These are phyloP conservation scores for Ferrisia virgata DNA, from an alignment of 2,888 invertebrate genomes.

Conservation along the genomic window DNA sequence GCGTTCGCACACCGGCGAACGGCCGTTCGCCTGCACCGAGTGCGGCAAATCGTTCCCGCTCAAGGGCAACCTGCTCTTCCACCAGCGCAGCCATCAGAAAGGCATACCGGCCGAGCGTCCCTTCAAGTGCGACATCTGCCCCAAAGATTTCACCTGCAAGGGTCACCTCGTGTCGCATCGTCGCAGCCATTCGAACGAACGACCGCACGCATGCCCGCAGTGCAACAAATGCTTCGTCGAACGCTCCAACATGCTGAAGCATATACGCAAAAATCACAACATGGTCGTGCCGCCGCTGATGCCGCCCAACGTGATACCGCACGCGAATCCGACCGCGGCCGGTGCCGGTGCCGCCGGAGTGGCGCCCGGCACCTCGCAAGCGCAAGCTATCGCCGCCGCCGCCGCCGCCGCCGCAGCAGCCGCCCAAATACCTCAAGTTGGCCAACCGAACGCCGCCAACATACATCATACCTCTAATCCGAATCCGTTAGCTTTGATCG, in stretches of 20 bases:
- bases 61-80: slow-evolving; percentile 79
- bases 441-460: slow-evolving; percentile 28
- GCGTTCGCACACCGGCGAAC: slow-evolving; percentile 72
- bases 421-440: neutral
- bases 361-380: neutral
- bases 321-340: neutral
- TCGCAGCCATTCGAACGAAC: slow-evolving; percentile 63
- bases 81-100: slow-evolving; percentile 69
- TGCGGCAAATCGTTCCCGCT: slow-evolving; percentile 66
- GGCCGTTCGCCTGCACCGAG: slow-evolving; percentile 65
- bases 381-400: neutral
- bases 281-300: slow-evolving; percentile 35
- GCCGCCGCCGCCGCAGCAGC: neutral
- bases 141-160: slow-evolving; percentile 73
- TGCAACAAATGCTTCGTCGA: slow-evolving; percentile 78
- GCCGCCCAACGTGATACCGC: slow-evolving; percentile 26
- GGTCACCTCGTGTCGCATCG: slow-evolving; percentile 81
- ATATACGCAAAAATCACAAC: slow-evolving; percentile 64
- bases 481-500: slow-evolving; percentile 52
- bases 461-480: slow-evolving; percentile 21
- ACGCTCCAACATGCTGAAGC: slow-evolving; percentile 73
- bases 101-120: slow-evolving; percentile 62
- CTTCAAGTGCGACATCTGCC: slow-evolving; percentile 59
- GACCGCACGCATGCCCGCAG: slow-evolving; percentile 62
- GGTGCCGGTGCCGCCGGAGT: neutral